Base-by-base conservation (phyloP, 2,888 invertebrate genomes). In the Chloroclystis v-ata region DNA sequence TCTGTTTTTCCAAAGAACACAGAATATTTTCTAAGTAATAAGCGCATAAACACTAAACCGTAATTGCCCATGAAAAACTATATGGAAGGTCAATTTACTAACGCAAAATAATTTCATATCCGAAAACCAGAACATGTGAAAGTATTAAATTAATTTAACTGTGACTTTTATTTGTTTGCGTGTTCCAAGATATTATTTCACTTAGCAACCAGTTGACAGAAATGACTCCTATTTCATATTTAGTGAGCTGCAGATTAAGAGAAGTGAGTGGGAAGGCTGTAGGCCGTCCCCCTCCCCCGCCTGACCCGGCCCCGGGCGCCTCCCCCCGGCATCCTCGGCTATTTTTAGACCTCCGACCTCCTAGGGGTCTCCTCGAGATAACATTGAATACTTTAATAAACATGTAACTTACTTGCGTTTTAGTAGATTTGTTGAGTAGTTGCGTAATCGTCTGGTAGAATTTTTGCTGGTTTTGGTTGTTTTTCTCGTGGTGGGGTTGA, bases 391-490 rank as follows among this genome's bases (percentile, higher is more conserved):
- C 47, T 46, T 45, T 41, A 56, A 54, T 54, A 56, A 54, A 57
- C 52, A 52, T 52, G 44, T 47, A 41, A 86, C 90, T 90, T 82
- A 92, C 92, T 75, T 90, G 85, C 32, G 66, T 50, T 59, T 90
- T 89, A 77, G 89, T 85, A 41, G 89, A 67, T 60, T 78, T 76
- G 51, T 77, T 72, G 59, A 90, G 68, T 69, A 90, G 75, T 54
- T 89, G 81, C 49, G 89, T 67, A 32, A 91, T 82, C 6, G 89
- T 87, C 39, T 84, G 77, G 52, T 89, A 87, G 65, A 90, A 90
- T 28, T 89, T 67, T 20, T 20, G 20, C 20, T 20, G 20, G 47
- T 67, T 74, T 46, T 78, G 69, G 16, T 62, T 63, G 12, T 71
- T 67, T 44, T 74, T 67, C 32, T 63, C 69, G 16, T 62, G 82